Base-by-base conservation (phyloP, 2,888 invertebrate species). In the Melieria crassipennis region DNA sequence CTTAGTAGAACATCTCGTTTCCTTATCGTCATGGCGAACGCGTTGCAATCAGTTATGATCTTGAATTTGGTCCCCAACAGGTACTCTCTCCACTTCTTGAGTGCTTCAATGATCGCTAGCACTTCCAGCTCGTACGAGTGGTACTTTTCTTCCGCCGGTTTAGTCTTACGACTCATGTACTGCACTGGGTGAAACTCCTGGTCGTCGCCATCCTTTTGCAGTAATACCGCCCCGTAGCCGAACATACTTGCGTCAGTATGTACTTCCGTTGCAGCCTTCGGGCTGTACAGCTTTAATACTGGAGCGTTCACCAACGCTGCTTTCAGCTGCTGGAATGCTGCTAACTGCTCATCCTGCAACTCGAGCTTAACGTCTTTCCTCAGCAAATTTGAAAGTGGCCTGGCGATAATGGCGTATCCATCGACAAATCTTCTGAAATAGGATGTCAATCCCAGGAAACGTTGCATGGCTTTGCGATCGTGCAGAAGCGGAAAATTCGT, bases 71-170 rank as follows among this genome's bases (percentile, higher is more conserved):
- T 16, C 16, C 16, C 16, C 16, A 0, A 1, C 16, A 16, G 16
- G 72, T 47, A 83, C 79, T 61, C 78, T 80, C 82, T 65, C 69
- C 71, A 74, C 30, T 75, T 75, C n/a, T 75, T 69, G 1, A 77
- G 55, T 2, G 74, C 65, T 47, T 65, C 16, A 1, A 75, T 48
- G 5, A 76, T 52, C 0, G 74, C 76, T 5, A 75, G 11, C 0
- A 73, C 71, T 57, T 77, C 71, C 1, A 73, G 64, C 57, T 84
- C 82, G 69, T 83, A 83, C 52, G 78, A 81, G 10, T 69, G 66
- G 64, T 80, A 84, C 61, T 79, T 79, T 64, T 77, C 78, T 60
- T 80, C 50, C 0, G 69, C 69, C 3, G 66, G 63, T 0, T 73
- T 75, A 5, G 80, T 80, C 65, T 77, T 77, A 4, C 72, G 69